Evolutionary conservation across 2,888 invertebrate species (phyloP), one percentile per base, ranked within the genome.

Genomic region (Ceraclea dissimilis): DNA sequence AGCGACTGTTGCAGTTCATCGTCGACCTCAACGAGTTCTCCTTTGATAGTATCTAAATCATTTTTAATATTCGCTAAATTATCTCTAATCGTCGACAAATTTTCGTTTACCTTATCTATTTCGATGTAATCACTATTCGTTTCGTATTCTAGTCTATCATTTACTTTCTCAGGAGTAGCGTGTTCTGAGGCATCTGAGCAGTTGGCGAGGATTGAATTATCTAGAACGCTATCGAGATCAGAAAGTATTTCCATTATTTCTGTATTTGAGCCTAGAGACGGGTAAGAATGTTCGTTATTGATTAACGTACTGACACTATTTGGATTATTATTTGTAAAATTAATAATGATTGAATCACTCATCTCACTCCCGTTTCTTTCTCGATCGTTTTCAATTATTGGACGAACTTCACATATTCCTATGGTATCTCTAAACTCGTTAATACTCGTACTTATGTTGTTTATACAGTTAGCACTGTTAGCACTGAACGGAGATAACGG

Each of bases 191-290:
- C 4, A 26, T 10, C 26, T 6, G 26, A 26, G 4, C 10, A 4
- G 5, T 10, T 26, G 4, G 10, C 39, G 13, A 39, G 20, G n/a
- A 79, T 65, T 53, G 79, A 79, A 62, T 76, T 78, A 64, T 82
- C 79, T 63, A 82, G 67, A 58, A 81, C 76, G 67, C 80, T 78
- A 67, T 82, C 82, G 61, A 82, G 69, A 66, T 79, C 79, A 64
- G 78, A 77, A 62, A 82, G 69, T 60, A 82, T 78, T 66, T 78
- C 74, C 72, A 82, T 75, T 10, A 59, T 54, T 52, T 61, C 57
- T 22, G 51, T 52, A 31, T 59, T 59, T 18, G 59, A 58, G 10
- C 19, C 34, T 11, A 52, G 43, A 2, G 58, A 55, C 19, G 21
- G 13, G 11, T n/a, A n/a, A n/a, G n/a, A n/a, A n/a, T n/a, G 18